Evolutionary conservation across 92 coral and sea anemone genomes (phyloP).

Genomic region (Palythoa grandis): DNA sequence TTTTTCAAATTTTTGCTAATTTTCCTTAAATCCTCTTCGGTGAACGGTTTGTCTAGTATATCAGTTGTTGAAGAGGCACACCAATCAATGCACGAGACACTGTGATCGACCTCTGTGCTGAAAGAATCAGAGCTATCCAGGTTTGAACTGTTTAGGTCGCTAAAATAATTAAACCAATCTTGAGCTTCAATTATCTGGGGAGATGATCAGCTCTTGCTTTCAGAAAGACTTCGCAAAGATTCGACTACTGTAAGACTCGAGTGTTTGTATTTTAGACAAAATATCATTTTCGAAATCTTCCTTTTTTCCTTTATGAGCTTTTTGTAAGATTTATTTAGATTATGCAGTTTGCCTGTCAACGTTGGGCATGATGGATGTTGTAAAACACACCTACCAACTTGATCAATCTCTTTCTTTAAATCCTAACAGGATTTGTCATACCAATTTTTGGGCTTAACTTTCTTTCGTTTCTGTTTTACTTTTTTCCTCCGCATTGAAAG

Average conservation of each 20-base stretch:
- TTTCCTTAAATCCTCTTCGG: neutral
- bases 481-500: neutral
- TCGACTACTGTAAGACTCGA: neutral
- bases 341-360: slow-evolving; percentile 10
- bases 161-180: slow-evolving; percentile 1
- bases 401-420: slow-evolving; percentile 10
- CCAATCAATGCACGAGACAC: neutral
- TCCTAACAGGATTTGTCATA: slow-evolving; percentile 10
- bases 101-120: neutral
- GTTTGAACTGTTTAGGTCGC: slow-evolving; percentile 1
- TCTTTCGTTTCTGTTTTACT: slow-evolving; percentile 13
- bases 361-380: slow-evolving; percentile 13
- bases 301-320: slow-evolving; percentile 10
- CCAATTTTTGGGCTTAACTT: neutral
- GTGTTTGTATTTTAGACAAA: slow-evolving; percentile 10
- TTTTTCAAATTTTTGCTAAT: slow-evolving; percentile 1
- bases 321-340: slow-evolving; percentile 11
- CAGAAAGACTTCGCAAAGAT: neutral
- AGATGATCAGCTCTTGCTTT: neutral
- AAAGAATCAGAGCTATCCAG: neutral
- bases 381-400: slow-evolving; percentile 14
- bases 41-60: neutral
- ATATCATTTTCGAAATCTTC: slow-evolving; percentile 8
- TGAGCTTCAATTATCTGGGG: slow-evolving; percentile 4
- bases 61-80: neutral